Base-by-base conservation (phyloP, 2,888 invertebrate genomes). In the Amaurobius ferox region DNA sequence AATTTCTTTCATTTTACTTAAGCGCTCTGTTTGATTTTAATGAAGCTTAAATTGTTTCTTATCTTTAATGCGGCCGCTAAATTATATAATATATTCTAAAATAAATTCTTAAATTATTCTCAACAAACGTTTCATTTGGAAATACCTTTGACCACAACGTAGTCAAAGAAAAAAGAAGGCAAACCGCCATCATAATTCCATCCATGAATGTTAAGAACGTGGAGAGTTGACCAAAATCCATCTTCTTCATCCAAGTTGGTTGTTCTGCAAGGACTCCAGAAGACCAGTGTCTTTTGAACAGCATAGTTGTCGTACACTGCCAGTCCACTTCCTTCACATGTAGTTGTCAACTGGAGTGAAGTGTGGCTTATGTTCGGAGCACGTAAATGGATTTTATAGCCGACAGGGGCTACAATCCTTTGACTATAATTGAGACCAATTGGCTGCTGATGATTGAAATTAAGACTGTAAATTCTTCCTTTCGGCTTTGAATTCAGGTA, bases 361-460 rank as follows among this genome's bases (percentile, higher is more conserved):
- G 40, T 13, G 6, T 55, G 29, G 1, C 67, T 85, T 16, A 86
- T 64, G 13, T 78, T 81, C 0, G 78, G 64, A 1, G 44, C 32
- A 28, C 61, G 48, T 0, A 88, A 61, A 61, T 88, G 79, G 29
- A 88, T 88, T 35, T 79, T 77, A 40, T 88, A 71, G 7, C 88
- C 88, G 40, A 88, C 40, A 13, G 77, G 74, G 11, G 93, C 94
- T 2, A 93, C 90, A 62, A 94, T 92, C 88, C 93, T 93, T 88
- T 93, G 93, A 9, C 92, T 91, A 88, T 93, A 93, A 90, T 93
- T 93, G 40, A 93, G 91, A 87, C 92, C 91, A 16, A 91, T 90
- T 16, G 94, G 93, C 55, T 93, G 92, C 81, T 91, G 90, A 74
- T 93, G 92, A 0, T 94, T 94, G 90, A 93, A 93, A 91, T 94